These are phyloP conservation scores for Ceraclea dissimilis DNA, from an alignment of 2,888 invertebrate genomes.

Conservation along the genomic window DNA sequence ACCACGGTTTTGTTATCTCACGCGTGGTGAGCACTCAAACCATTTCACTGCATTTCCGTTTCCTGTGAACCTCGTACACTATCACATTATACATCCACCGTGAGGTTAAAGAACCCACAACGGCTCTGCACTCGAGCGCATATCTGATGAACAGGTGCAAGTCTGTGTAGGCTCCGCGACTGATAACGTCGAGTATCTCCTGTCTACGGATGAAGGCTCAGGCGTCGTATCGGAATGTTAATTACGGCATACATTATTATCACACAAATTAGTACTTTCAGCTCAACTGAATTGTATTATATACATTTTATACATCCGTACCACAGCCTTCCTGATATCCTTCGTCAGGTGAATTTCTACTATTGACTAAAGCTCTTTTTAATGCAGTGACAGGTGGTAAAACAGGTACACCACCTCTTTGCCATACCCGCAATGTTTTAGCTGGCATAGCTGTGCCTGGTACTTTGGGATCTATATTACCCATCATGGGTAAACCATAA, in stretches of 20 bases:
- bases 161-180: slow-evolving; percentile 1
- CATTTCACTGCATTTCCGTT: slow-evolving; percentile 16
- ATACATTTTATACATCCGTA: slow-evolving; percentile 67
- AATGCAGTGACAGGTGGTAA: slow-evolving; percentile 78
- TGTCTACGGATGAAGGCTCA: background rate
- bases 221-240: too few species aligned
- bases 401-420: slow-evolving; percentile 74
- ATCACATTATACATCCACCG: slow-evolving; percentile 4
- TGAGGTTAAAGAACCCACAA: slow-evolving; percentile 4
- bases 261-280: background rate
- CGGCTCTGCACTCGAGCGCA: background rate
- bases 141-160: slow-evolving; percentile 8
- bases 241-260: background rate
- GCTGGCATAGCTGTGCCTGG: slow-evolving; percentile 42
- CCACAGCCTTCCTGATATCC: slow-evolving; percentile 90
- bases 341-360: slow-evolving; percentile 82
- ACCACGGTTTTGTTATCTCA: slow-evolving; percentile 4
- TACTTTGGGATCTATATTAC: slow-evolving; percentile 39
- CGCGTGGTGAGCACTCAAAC: slow-evolving; percentile 5
- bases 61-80: background rate
- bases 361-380: slow-evolving; percentile 75
- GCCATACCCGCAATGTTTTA: slow-evolving; percentile 82
- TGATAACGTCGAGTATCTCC: background rate
- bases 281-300: background rate
- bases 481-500: slow-evolving; percentile 67